Conservation (phyloP, 2,888 invertebrate species). For the Acleris literana region DNA sequence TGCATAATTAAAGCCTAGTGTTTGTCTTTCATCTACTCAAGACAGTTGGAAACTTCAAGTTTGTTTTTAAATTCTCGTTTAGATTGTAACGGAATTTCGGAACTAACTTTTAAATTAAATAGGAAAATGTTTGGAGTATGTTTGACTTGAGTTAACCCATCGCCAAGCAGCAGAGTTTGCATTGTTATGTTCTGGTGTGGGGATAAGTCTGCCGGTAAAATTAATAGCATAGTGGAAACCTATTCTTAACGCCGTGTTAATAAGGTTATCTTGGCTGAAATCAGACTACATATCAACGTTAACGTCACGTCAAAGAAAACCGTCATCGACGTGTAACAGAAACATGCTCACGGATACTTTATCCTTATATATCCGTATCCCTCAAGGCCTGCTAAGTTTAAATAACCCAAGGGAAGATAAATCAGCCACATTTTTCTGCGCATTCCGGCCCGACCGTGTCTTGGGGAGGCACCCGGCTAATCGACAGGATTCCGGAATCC, state of each 20-base stretch:
- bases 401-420: slow-evolving; percentile 29
- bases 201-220: too few relatives aligned
- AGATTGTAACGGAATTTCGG: slow-evolving; percentile 26
- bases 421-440: slow-evolving; percentile 24
- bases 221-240: too few relatives aligned
- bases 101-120: slow-evolving; percentile 1
- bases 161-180: too few relatives aligned
- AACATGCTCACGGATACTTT: too few relatives aligned
- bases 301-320: too few relatives aligned
- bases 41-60: slow-evolving; percentile 30
- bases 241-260: too few relatives aligned
- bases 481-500: slow-evolving; percentile 66
- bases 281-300: too few relatives aligned
- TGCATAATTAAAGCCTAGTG: slow-evolving; percentile 25
- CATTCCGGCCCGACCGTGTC: slow-evolving; percentile 32
- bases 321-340: too few relatives aligned
- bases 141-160: too few relatives aligned
- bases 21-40: slow-evolving; percentile 35
- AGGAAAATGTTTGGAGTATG: too few relatives aligned
- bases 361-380: neutral
- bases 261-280: too few relatives aligned
- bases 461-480: slow-evolving; percentile 66
- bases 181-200: too few relatives aligned
- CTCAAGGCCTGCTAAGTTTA: slow-evolving; percentile 16
- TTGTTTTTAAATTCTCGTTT: slow-evolving; percentile 37